Evolutionary conservation across 1,140 invertebrate genomes (phyloP), one percentile per base, ranked within the genome.

Genomic region (Microplitis demolitor): DNA sequence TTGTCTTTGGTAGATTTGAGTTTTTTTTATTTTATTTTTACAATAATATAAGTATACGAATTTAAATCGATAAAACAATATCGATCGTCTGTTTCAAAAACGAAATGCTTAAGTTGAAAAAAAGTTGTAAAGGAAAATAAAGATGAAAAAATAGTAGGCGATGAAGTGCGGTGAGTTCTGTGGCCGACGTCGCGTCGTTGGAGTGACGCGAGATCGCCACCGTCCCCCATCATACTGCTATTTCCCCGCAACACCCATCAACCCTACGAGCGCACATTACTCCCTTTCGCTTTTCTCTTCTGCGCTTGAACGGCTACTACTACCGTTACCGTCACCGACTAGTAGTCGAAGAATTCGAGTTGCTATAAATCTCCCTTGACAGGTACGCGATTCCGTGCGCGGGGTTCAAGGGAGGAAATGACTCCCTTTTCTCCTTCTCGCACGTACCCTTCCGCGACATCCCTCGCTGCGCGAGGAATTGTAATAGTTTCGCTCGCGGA

Each of bases 301-400:
- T 72, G 70, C 75, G 77, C 81, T 72, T 71, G 78, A 79, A 70
- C 78, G 76, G 78, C 76, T 71, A 66, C 72, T 78, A 72, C 73
- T 63, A 70, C 71, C 70, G 62, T 71, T 68, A 71, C 66, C 72
- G 79, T 78, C 76, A 77, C 79, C 84, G 84, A 84, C 83, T 86
- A 85, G 82, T 83, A 87, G 85, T 86, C 83, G 84, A 82, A 81
- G 80, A 84, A 84, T 87, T 87, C 85, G 85, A 87, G 85, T 87
- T 87, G 79, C 84, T 84, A 86, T 87, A 87, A 87, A 87, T 87
- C 85, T 86, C 79, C 79, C 85, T 83, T 87, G 85, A 87, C 83
- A 80, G 79, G 79, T 62, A 62, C 78, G 84, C 82, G 83, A 84
- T 86, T 82, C 82, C 81, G 79, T 78, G 72, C 61, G 54, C 63